phyloP scores from a whole-genome alignment of 1,140 invertebrate species.

The Luehdorfia chinensis region DNA sequence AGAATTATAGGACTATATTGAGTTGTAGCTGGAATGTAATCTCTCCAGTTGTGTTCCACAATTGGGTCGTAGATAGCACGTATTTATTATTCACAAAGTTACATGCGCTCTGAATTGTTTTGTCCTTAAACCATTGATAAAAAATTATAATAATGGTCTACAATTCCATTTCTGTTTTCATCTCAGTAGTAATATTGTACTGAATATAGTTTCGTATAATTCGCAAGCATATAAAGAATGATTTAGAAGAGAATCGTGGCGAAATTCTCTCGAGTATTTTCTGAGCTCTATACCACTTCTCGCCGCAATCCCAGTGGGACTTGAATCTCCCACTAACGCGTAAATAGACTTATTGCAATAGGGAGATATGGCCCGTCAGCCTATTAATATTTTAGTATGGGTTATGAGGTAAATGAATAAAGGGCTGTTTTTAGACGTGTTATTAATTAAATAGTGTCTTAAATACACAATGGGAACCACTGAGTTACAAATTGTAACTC shows the following conservation, averaged over 20 bases:
- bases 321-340: slow-evolving; percentile 38
- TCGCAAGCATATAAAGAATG: neutral
- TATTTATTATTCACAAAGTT: neutral
- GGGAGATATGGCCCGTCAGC: slow-evolving; percentile 25
- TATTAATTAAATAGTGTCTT: slow-evolving; percentile 20
- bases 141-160: no score
- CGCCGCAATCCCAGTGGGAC: slow-evolving; percentile 34
- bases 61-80: slow-evolving; percentile 3
- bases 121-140: no score
- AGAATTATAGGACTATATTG: slow-evolving; percentile 51
- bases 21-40: slow-evolving; percentile 36
- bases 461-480: slow-evolving; percentile 19
- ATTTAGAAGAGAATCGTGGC: slow-evolving; percentile 37
- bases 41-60: slow-evolving; percentile 29
- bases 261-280: slow-evolving; percentile 48
- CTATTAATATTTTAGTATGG: slow-evolving; percentile 33
- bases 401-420: slow-evolving; percentile 31
- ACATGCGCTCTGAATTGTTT: no score
- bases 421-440: slow-evolving; percentile 24
- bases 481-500: slow-evolving; percentile 19
- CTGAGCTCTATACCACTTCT: slow-evolving; percentile 41
- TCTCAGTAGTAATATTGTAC: no score
- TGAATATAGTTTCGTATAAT: no score
- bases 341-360: slow-evolving; percentile 46
- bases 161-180: no score